These are phyloP conservation scores for Sylvilagus bachmani DNA, from an alignment of 2,113 vertebrate genomes.

Conservation along the genomic window DNA sequence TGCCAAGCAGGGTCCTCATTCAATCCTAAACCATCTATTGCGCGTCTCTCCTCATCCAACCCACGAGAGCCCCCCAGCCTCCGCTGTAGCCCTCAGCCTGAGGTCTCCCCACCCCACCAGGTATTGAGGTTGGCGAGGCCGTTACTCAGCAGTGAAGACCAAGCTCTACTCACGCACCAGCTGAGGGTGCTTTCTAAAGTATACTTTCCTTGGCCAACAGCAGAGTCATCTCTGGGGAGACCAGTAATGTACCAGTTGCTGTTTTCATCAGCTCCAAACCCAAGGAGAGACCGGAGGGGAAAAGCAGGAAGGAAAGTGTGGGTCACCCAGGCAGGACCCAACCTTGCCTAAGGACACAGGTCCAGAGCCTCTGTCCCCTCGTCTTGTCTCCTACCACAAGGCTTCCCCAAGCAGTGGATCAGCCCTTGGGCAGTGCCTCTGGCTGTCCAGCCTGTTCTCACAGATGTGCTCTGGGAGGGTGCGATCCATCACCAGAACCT, in stretches of 20 bases:
- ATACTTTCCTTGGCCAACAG: neutral
- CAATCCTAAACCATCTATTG: neutral
- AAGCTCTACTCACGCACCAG: neutral
- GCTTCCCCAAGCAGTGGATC: conserved; percentile 71
- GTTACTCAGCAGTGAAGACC: neutral
- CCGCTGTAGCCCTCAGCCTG: neutral
- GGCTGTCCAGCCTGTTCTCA: conserved; percentile 55
- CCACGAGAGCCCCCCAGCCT: neutral
- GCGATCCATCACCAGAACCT: conserved; percentile 77
- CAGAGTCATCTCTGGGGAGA: conserved; percentile 59
- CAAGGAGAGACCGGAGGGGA: conserved; percentile 90
- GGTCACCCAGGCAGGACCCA: neutral
- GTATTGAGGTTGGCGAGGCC: neutral
- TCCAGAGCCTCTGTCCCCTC: neutral
- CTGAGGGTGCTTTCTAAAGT: neutral
- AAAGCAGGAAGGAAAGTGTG: neutral
- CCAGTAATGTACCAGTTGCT: conserved; percentile 95
- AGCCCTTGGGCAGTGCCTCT: conserved; percentile 36
- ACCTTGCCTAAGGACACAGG: neutral
- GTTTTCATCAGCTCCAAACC: conserved; percentile 89
- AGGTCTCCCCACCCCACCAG: neutral
- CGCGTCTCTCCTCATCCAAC: neutral
- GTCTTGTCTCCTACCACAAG: conserved; percentile 74
- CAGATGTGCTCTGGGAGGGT: conserved; percentile 82
- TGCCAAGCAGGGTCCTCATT: neutral